Percentiles rank a stretch among this genome's conserved stretches.
Conservation (phyloP, 2,113 vertebrate species). For the Helogale parvula region DNA sequence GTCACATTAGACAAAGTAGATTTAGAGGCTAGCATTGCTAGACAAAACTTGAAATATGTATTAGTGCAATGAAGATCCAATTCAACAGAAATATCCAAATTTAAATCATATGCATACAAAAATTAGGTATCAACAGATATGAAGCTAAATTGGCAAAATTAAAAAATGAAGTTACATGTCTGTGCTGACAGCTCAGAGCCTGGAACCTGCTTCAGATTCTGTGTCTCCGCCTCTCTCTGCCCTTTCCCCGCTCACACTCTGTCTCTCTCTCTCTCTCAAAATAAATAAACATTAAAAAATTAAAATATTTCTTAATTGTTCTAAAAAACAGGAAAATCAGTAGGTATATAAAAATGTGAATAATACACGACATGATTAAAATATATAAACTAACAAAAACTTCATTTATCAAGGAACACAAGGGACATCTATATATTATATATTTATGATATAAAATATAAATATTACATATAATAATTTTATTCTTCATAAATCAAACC, state of each 20-base stretch:
- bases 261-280: no score
- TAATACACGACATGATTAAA: not conserved
- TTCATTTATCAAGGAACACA: not conserved
- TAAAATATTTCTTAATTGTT: not conserved
- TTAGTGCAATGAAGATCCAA: not conserved
- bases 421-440: not conserved
- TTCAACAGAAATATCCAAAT: not conserved
- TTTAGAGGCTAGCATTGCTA: not conserved
- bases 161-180: no score
- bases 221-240: no score
- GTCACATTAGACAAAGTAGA: not conserved
- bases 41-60: not conserved
- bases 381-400: not conserved
- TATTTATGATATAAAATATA: no score
- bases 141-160: not conserved
- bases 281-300: no score
- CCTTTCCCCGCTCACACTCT: no score
- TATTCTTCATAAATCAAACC: not conserved
- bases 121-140: not conserved
- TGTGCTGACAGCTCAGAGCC: no score
- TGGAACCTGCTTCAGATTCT: no score
- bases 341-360: not conserved
- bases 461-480: not conserved
- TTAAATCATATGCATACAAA: not conserved
- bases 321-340: not conserved